Base-by-base conservation (phyloP, 2,797 vertebrate genomes). In the Myotis myotis region DNA sequence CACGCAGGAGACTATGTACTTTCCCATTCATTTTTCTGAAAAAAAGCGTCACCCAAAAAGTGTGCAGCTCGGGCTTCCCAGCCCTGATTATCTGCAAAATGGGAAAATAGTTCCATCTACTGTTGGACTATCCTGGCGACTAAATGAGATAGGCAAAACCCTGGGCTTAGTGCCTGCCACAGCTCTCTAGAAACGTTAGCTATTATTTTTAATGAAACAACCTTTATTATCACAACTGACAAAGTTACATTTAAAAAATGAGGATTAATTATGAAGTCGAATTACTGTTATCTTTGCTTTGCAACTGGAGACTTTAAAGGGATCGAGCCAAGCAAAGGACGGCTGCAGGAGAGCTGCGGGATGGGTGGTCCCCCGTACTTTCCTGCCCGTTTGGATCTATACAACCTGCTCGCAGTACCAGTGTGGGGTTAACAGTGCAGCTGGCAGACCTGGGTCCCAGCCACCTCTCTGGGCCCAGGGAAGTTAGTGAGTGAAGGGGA, bases 191-290 rank as follows among this genome's bases (percentile, higher is more conserved):
- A 91, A 76, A 91, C 12, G 6, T 55, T 44, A 91, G 33, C 33
- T 78, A 44, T 88, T 85, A n/a, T 81, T 84, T 91, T 90, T 55
- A 72, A 71, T 62, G 71, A 72, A 93, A 86, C 8, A 6, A 81
- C 23, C 49, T 85, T 91, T 75, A 91, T 72, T 10, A 78, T 93
- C 74, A 41, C 10, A 66, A 17, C 55, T 44, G 33, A 70, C 38
- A 87, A 74, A 38, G 57, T 38, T 22, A 64, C 17, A 33, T 76
- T 91, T 96, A 87, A 84, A 81, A 95, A 60, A 36, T 4, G 23
- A 87, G 30, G 82, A 38, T 84, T 17, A 53, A 38, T 85, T 74
- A 66, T 62, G 62, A 83, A 12, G 75, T n/a, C 74, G 55, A 89
- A 74, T 93, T 41, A 78, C 88, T 79, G 23, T 87, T 68, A 83